Evolutionary conservation across 2,797 vertebrate species (phyloP), one percentile per base, ranked within the genome.

Genomic region (Apodemus agrarius): DNA sequence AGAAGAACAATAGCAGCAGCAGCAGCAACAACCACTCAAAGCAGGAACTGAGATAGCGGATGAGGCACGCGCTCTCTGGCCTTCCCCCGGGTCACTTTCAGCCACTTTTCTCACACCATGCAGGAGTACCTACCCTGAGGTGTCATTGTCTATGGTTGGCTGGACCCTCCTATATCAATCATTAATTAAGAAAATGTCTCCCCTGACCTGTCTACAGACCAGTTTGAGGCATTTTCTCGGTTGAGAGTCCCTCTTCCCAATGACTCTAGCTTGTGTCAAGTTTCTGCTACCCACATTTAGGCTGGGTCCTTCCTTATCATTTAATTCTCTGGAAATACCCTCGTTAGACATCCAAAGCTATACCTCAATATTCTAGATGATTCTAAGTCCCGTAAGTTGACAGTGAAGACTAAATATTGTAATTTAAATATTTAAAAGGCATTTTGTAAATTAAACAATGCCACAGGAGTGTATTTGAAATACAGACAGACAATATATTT

Each of bases 381-480:
- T 89, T 89, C 86, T 76, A 61, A 43, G 37, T 2, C 86, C 72
- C 22, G 29, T 34, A 75, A 59, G 16, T 59, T 75, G 86, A 61
- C 72, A 46, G 86, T 76, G 52, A 89, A 61, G 37, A 76, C 22
- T 76, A 76, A 89, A 13, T 16, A 34, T 24, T 43, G 12, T 37
- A n/a, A n/a, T n/a, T n/a, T n/a, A n/a, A n/a, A n/a, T n/a, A 49
- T 46, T 86, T n/a, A 69, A n/a, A 86, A 40, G 43, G 52, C 29
- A 90, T 74, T 65, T 81, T 31, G 29, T 31, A 92, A 92, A 81
- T 67, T 69, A 93, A 75, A 91, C 78, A 91, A 54, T 72, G 69
- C 69, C 57, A 90, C 22, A 72, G n/a, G 34, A 16, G 3, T 79
- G 2, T 82, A 43, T 65, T 65, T 85, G 10, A 94, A 54, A 93